Conservation (phyloP, 1,140 invertebrate genomes). For the Euura lappo region DNA sequence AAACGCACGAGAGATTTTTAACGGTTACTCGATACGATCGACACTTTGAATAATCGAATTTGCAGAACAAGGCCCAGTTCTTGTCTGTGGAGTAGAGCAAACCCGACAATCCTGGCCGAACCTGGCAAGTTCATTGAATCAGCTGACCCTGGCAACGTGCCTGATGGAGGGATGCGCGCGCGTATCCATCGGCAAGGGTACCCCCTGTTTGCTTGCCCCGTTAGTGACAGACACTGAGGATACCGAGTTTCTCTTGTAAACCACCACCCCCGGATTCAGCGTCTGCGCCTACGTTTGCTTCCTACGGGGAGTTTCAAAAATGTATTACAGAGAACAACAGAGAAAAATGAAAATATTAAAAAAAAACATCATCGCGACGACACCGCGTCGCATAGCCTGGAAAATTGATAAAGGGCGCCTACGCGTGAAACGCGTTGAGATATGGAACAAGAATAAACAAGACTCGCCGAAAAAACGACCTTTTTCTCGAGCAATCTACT, state of each 20-base stretch:
- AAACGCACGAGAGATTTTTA: too few relatives aligned
- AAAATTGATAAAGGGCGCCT: too few relatives aligned
- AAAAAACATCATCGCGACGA: not conserved
- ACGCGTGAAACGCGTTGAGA: too few relatives aligned
- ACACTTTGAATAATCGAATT: too few relatives aligned
- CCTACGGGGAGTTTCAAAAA: not conserved
- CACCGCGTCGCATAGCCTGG: too few relatives aligned
- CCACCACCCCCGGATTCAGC: not conserved
- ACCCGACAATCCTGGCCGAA: not conserved
- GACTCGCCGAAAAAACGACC: too few relatives aligned
- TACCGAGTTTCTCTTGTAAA: not conserved
- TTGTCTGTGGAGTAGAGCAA: not conserved
- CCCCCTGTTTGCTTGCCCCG: not conserved
- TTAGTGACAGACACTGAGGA: conserved; percentile 3
- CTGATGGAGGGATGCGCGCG: not conserved
- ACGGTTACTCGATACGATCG: too few relatives aligned
- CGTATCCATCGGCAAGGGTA: not conserved
- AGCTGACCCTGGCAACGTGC: conserved; percentile 6
- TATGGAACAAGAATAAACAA: too few relatives aligned
- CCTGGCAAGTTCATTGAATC: conserved; percentile 6
- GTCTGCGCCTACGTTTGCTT: not conserved
- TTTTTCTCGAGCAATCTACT: too few relatives aligned
- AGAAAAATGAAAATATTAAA: too few relatives aligned
- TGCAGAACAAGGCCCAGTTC: not conserved
- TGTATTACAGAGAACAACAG: not conserved